A percentile compares a stretch with the other conserved stretches of the same genome.
phyloP scores from a whole-genome alignment of 2,797 vertebrate genomes.

The Sebastolobus alascanus region DNA sequence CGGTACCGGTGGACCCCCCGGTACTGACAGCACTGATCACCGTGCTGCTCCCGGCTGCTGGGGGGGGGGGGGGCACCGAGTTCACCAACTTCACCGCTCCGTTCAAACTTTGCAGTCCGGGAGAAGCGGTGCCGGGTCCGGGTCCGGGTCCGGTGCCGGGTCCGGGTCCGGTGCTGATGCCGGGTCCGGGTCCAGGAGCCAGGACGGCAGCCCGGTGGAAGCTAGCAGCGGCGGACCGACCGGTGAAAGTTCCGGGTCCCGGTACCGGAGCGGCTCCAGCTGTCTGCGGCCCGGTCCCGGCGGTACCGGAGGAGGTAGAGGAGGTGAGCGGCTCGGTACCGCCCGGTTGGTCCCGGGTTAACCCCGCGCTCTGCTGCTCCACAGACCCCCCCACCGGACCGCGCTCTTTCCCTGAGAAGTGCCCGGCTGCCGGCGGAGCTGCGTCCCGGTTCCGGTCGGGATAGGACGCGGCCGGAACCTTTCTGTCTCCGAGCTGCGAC shows the following conservation, averaged over 20 bases:
- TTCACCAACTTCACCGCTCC: conserved; percentile 76
- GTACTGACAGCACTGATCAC: conserved; percentile 61
- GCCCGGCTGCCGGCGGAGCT: conserved; percentile 69
- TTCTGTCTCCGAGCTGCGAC: conserved; percentile 86
- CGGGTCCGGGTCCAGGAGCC: too few species aligned
- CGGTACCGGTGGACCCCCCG: too few species aligned
- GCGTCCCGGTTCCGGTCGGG: conserved; percentile 71
- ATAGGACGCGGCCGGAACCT: conserved; percentile 70
- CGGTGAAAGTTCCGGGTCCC: conserved; percentile 81
- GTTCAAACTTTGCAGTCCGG: conserved; percentile 80
- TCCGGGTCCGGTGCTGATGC: too few species aligned
- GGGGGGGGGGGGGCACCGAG: conserved; percentile 56
- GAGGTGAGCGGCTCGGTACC: conserved; percentile 73
- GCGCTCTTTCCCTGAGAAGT: conserved; percentile 84
- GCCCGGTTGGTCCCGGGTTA: conserved; percentile 75
- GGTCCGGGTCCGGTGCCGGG: too few species aligned
- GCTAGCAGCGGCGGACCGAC: conserved; percentile 73
- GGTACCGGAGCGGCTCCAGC: conserved; percentile 75
- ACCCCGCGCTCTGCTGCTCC: conserved; percentile 78
- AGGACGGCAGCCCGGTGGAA: conserved; percentile 75
- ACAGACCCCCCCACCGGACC: conserved; percentile 77
- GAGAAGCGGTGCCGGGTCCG: too few species aligned
- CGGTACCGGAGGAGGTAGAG: conserved; percentile 67
- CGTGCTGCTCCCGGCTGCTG: conserved; percentile 45
- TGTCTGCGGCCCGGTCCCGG: conserved; percentile 75